phyloP scores from a whole-genome alignment of 2,113 vertebrate genomes.

The Cynocephalus volans region DNA sequence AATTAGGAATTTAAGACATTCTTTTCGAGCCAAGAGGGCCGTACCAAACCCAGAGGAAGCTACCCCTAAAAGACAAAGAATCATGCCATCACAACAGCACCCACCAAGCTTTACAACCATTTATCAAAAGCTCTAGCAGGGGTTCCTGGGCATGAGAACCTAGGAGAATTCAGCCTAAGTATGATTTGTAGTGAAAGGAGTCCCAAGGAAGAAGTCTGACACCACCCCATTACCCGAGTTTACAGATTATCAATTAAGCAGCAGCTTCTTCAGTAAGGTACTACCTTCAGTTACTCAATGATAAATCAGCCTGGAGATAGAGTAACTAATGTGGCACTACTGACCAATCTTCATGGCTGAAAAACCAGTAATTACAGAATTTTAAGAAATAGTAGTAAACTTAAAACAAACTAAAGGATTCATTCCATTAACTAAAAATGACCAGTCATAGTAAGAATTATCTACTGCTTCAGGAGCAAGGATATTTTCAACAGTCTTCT shows the following conservation, averaged over 20 bases:
- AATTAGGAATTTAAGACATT: conserved; percentile 93
- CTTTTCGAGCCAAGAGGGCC: conserved; percentile 90
- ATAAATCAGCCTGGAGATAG: neutral
- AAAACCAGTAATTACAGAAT: neutral
- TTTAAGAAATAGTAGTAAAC: conserved; percentile 27
- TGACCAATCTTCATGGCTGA: neutral
- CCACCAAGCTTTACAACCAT: conserved; percentile 7
- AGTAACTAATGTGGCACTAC: neutral
- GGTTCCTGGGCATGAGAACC: neutral
- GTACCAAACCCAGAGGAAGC: conserved; percentile 91
- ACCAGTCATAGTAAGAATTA: neutral
- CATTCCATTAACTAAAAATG: neutral
- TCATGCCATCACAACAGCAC: conserved; percentile 1
- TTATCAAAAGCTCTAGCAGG: neutral
- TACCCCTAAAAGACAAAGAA: conserved; percentile 89
- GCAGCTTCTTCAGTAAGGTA: neutral
- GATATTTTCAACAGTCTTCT: neutral
- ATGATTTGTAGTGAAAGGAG: neutral
- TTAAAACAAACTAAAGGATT: conserved; percentile 28
- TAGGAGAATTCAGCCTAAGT: neutral
- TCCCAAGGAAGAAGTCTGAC: neutral
- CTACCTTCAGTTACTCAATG: neutral
- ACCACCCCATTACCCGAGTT: neutral
- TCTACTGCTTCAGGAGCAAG: neutral
- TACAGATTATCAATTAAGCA: neutral